Evolutionary conservation across 2,888 invertebrate species (phyloP), one percentile per base, ranked within the genome.

Genomic region (Balanococcus diminutus): DNA sequence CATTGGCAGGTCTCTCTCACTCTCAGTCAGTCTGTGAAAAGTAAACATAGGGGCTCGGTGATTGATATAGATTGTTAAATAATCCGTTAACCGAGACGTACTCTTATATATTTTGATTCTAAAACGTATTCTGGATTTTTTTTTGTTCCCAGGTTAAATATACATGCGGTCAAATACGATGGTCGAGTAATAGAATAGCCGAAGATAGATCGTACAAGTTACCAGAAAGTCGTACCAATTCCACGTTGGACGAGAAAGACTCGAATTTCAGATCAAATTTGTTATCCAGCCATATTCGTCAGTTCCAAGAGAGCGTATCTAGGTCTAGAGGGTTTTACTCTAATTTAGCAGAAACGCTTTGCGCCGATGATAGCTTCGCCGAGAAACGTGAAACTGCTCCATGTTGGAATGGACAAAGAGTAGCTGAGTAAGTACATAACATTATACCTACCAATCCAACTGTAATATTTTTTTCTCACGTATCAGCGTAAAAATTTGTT

Each of bases 381-480:
- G 92, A 92, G 81, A 91, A 92, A 39, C 92, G 92, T 56, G 93
- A 93, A 88, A 93, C 93, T 87, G 92, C 93, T 61, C 92, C 92
- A 87, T 96, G 96, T 90, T 96, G 96, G 96, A 96, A 96, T 89
- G 96, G 96, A 82, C 93, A 94, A 88, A 90, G 92, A 87, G 91
- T 95, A 88, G 94, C 94, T 90, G 94, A 94, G 95, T 95, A 89
- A 94, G 95, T 88, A 84, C 19, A 19, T 6, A 14, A 42, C 4
- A n/a, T 6, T n/a, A 79, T 16, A 32, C 16, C 36, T 67, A 22
- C 19, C 14, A n/a, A 22, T 9, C 67, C n/a, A n/a, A n/a, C n/a
- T 79, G 11, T 11, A 11, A 11, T 42, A 42, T 42, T 6, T 56
- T 9, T 22, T 56, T 56, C 56, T 56, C 22, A 56, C 11, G 14